A percentile compares a stretch with the other conserved stretches of the same genome.
These are phyloP conservation scores for Cheiracanthium punctorium DNA, from an alignment of 2,888 invertebrate species.

Conservation along the genomic window DNA sequence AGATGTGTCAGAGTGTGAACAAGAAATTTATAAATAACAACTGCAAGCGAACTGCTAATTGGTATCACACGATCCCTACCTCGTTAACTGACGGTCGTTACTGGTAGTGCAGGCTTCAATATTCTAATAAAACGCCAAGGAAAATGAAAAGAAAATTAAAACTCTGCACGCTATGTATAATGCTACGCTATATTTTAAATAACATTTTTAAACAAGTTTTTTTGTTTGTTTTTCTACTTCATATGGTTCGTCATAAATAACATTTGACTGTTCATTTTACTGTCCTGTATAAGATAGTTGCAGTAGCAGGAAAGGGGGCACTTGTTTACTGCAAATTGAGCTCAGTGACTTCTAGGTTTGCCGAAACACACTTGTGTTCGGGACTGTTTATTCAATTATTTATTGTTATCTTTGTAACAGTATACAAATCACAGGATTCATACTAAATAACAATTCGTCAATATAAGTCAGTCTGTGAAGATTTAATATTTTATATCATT, in stretches of 20 bases:
- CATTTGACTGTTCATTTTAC: constrained; percentile 54
- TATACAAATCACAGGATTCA: constrained; percentile 60
- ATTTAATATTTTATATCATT: constrained; percentile 5
- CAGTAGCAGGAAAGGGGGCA: constrained; percentile 68
- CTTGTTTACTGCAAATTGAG: constrained; percentile 69
- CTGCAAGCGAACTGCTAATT: constrained; percentile 4
- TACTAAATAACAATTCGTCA: constrained; percentile 37
- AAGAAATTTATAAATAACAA: constrained; percentile 11
- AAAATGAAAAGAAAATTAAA: no score
- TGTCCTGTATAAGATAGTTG: constrained; percentile 60
- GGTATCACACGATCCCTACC: constrained; percentile 32
- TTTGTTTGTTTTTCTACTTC: constrained; percentile 1
- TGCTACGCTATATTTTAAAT: constrained; percentile 63
- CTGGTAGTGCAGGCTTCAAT: constrained; percentile 57
- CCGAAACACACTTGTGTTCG: constrained; percentile 32
- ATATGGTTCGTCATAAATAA: constrained; percentile 51
- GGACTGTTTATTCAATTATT: constrained; percentile 16
- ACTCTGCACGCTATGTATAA: constrained; percentile 66
- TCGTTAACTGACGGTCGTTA: constrained; percentile 38
- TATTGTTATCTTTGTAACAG: constrained; percentile 36
- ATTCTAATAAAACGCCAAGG: constrained; percentile 64
- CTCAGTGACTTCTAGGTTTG: constrained; percentile 63
- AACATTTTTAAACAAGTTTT: constrained; percentile 17
- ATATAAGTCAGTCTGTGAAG: constrained; percentile 26
- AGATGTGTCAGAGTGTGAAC: constrained; percentile 29